A percentile compares a stretch with the other conserved stretches of the same genome.
Evolutionary conservation across 2,888 invertebrate species (phyloP).

Genomic region (Euplexia lucipara): DNA sequence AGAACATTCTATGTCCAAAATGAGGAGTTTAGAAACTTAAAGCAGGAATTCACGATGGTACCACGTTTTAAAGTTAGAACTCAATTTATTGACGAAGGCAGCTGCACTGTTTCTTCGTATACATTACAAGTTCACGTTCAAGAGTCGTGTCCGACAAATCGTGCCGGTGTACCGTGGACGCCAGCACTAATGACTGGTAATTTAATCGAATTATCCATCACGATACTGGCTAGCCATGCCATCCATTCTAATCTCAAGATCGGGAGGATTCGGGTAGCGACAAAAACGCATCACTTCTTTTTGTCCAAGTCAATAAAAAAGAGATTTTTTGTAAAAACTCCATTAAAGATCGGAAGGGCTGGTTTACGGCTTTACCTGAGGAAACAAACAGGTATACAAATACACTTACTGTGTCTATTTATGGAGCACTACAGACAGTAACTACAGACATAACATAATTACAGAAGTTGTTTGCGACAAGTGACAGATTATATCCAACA

Average conservation of each 20-base stretch:
- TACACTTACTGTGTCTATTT: constrained; percentile 28
- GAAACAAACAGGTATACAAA: constrained; percentile 59
- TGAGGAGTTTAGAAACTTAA: not conserved
- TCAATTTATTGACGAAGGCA: constrained; percentile 49
- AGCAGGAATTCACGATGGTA: not conserved
- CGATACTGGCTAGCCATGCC: constrained; percentile 65
- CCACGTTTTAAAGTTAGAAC: constrained; percentile 42
- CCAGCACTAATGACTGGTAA: constrained; percentile 74
- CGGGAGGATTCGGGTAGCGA: constrained; percentile 65
- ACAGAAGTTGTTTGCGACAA: constrained; percentile 27
- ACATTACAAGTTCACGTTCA: constrained; percentile 54
- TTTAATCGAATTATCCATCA: constrained; percentile 78
- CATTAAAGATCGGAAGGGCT: constrained; percentile 64
- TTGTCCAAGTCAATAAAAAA: constrained; percentile 51
- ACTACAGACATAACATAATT: constrained; percentile 26
- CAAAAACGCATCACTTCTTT: constrained; percentile 60
- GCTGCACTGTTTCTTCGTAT: constrained; percentile 51
- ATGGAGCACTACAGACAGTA: constrained; percentile 11
- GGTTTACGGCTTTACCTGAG: constrained; percentile 69
- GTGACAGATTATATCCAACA: constrained; percentile 28
- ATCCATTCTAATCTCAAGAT: constrained; percentile 64
- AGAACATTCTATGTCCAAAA: not conserved
- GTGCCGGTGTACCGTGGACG: constrained; percentile 69
- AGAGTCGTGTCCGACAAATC: constrained; percentile 60
- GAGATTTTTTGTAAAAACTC: constrained; percentile 52